Conservation (phyloP, 2,797 vertebrate genomes). For the Anolis apletophallus region DNA sequence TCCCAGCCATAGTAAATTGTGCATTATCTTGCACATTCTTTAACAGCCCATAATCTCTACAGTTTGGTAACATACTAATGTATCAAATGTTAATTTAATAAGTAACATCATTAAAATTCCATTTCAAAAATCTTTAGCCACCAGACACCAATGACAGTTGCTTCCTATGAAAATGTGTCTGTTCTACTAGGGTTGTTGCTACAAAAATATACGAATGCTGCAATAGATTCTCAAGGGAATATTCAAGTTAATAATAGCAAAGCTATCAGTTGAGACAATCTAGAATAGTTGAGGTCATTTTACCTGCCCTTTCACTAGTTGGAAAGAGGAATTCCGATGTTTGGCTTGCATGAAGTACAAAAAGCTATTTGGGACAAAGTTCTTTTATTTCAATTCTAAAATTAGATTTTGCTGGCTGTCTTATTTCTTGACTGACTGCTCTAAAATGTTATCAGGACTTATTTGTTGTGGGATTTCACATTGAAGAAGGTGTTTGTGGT, state of each 20-base stretch:
- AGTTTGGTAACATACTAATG: not conserved
- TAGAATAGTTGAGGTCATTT: not conserved
- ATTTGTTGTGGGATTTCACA: constrained; percentile 5
- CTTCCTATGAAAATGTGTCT: not conserved
- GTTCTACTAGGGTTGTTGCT: not conserved
- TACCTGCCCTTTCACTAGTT: not conserved
- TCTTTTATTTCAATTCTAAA: not conserved
- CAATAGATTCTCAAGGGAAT: not conserved
- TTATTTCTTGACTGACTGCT: not conserved
- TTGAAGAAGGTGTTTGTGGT: not conserved
- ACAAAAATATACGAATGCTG: not conserved
- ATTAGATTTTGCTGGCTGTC: constrained; percentile 13
- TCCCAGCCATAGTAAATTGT: not conserved
- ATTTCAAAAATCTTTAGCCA: not conserved
- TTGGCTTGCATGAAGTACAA: not conserved
- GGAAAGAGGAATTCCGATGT: not conserved
- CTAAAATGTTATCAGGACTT: constrained; percentile 7
- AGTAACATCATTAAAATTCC: not conserved
- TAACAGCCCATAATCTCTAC: not conserved
- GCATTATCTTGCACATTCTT: not conserved
- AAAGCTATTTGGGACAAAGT: not conserved
- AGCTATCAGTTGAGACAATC: not conserved
- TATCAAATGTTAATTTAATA: not conserved
- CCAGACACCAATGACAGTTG: not conserved
- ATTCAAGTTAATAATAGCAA: not conserved